phyloP scores from a whole-genome alignment of 2,797 vertebrate species.

The Thaleichthys pacificus region DNA sequence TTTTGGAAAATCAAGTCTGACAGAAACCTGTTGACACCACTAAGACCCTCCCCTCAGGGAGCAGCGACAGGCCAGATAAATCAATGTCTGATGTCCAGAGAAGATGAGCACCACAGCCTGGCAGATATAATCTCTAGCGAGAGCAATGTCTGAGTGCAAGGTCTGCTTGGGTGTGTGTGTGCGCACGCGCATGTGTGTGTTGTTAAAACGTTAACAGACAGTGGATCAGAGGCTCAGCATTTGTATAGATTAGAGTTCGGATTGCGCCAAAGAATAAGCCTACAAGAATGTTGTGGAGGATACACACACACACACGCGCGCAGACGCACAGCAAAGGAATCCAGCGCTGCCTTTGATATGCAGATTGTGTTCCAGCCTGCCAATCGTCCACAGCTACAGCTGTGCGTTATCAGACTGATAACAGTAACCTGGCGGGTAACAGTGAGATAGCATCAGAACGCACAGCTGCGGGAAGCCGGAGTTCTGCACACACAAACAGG shows the following conservation, averaged over 20 bases:
- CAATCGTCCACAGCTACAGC: constrained; percentile 49
- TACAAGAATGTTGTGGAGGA: neutral
- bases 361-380: constrained; percentile 64
- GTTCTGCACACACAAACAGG: too few species aligned
- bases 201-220: too few species aligned
- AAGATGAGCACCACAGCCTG: constrained; percentile 47
- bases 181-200: too few species aligned
- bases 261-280: neutral
- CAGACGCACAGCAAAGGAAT: constrained; percentile 64
- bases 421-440: neutral
- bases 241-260: too few species aligned
- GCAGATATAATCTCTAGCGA: neutral
- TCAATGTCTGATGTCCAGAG: constrained; percentile 49
- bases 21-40: neutral
- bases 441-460: neutral
- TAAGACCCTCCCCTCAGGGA: neutral
- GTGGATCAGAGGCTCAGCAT: too few species aligned
- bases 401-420: neutral
- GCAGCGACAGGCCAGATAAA: constrained; percentile 34
- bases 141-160: too few species aligned
- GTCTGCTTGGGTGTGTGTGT: too few species aligned
- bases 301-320: neutral
- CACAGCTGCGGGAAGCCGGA: neutral
- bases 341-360: constrained; percentile 68
- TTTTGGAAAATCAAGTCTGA: neutral